phyloP scores from a whole-genome alignment of 1,140 invertebrate species.

The Globodera ellingtonae region DNA sequence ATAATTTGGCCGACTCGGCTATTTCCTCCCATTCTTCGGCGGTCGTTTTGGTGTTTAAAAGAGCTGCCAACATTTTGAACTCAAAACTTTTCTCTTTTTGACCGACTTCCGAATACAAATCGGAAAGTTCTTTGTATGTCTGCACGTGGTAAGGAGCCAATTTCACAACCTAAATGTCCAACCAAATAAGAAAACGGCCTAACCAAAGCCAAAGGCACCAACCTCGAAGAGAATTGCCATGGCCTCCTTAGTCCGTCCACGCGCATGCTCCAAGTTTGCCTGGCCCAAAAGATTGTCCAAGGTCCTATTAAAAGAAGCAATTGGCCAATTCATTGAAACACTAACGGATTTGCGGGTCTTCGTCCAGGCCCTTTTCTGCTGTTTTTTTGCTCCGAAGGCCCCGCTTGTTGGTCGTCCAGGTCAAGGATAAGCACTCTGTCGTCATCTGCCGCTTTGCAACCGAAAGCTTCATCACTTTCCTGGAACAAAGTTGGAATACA shows the following conservation, averaged over 20 bases:
- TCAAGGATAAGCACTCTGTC: slow-evolving; percentile 2
- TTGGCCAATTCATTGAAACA: background rate
- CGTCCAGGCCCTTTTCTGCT: slow-evolving; percentile 5
- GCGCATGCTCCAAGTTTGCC: slow-evolving; percentile 56
- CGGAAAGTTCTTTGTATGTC: slow-evolving; percentile 56
- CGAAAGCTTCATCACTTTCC: background rate
- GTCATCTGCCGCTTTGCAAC: background rate
- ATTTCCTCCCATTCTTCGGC: slow-evolving; percentile 59
- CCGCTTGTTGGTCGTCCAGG: slow-evolving; percentile 19
- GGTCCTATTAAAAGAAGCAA: slow-evolving; percentile 12
- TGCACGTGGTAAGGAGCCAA: slow-evolving; percentile 57
- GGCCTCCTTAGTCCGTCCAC: slow-evolving; percentile 50
- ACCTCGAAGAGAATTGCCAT: slow-evolving; percentile 51
- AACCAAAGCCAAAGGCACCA: slow-evolving; percentile 4
- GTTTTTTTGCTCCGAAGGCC: slow-evolving; percentile 13
- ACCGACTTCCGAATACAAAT: slow-evolving; percentile 53
- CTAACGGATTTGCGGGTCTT: slow-evolving; percentile 12
- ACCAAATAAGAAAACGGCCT: background rate
- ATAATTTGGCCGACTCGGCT: slow-evolving; percentile 49
- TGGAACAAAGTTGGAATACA: background rate
- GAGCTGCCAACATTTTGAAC: slow-evolving; percentile 55
- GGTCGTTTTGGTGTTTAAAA: slow-evolving; percentile 50
- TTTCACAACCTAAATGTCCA: slow-evolving; percentile 48
- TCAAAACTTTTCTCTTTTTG: slow-evolving; percentile 54
- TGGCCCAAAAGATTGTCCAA: slow-evolving; percentile 59